Evolutionary conservation across 2,888 invertebrate genomes (phyloP), one percentile per base, ranked within the genome.

Genomic region (Pachliopta kotzebuea): DNA sequence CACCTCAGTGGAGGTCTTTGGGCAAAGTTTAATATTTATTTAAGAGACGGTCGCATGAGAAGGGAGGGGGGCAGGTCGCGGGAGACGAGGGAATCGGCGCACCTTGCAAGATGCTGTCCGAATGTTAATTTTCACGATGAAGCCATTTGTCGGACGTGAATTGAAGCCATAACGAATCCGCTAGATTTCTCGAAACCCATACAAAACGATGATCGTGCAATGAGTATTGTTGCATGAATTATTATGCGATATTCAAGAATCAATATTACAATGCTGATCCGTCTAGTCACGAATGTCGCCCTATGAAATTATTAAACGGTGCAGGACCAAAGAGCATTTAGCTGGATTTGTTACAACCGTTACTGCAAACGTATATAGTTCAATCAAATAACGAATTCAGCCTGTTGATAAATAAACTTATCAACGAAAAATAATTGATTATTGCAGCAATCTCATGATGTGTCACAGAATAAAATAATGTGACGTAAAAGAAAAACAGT

Each of bases 51-150:
- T 69, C 66, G 62, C 60, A 18, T 6, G n/a, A 7, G 45, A n/a
- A n/a, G n/a, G n/a, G n/a, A n/a, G 70, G 70, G 72, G 69, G 69
- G 71, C 71, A n/a, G 14, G 18, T 18, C 54, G 52, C 67, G 71
- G 69, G 70, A 70, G 67, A 71, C 69, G 68, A 68, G 67, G 64
- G 61, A 67, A 68, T 66, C 69, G 71, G 68, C 67, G 68, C 66
- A 66, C 60, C 72, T 67, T 65, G 63, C 68, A 73, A 77, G 84
- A 85, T 84, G 88, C 86, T 84, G 83, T 68, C 77, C 84, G 89
- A 88, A 90, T 90, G 84, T 88, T 88, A 88, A 90, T 90, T 85
- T 86, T 75, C 81, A 84, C 88, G 83, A 89, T 88, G 86, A 85
- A 88, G 88, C 85, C 87, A 89, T 90, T 84, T 77, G 78, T 74